Evolutionary conservation across 2,888 invertebrate species (phyloP), one percentile per base, ranked within the genome.

Genomic region (Drosophila paranaensis): DNA sequence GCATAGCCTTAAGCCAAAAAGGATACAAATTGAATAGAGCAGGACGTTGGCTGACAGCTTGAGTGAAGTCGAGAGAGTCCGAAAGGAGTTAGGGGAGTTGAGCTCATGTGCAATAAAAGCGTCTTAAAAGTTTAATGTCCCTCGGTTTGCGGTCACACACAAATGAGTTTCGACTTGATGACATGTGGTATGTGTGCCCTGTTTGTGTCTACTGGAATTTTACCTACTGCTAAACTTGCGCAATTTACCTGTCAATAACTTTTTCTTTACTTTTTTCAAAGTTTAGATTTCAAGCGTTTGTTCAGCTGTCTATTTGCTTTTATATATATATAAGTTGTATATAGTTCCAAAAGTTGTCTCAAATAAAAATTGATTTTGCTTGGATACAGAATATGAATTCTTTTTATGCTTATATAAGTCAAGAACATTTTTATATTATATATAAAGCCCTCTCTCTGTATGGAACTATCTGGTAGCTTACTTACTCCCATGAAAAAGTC

Each of bases 111-210:
- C 80, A 89, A 81, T 86, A 89, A 84, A 86, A 89, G 88, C 80
- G 74, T 84, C 88, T 89, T 89, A 80, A 86, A 89, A 86, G 85
- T 86, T 84, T 87, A 86, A 89, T 87, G 85, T 77, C 69, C 73
- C 71, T 74, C 69, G 75, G 79, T 81, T 80, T 89, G 81, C 66
- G 75, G 73, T 60, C 70, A 65, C 81, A 86, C 67, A 79, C 75
- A 82, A 86, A 85, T 87, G 77, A 83, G 65, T 68, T 83, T 68
- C 75, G 65, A 81, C 67, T 61, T 45, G 56, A 43, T 54, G 71
- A 51, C 61, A 60, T 14, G 40, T 14, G 39, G 8, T 50, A 14
- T 53, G 25, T 45, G n/a, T 48, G 20, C 20, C n/a, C 39, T 4
- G n/a, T 53, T 14, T 60, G 20, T 51, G 16, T 43, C 39, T 14